Evolutionary conservation across 2,888 invertebrate species (phyloP).

Genomic region (Rhamnusium bicolor): DNA sequence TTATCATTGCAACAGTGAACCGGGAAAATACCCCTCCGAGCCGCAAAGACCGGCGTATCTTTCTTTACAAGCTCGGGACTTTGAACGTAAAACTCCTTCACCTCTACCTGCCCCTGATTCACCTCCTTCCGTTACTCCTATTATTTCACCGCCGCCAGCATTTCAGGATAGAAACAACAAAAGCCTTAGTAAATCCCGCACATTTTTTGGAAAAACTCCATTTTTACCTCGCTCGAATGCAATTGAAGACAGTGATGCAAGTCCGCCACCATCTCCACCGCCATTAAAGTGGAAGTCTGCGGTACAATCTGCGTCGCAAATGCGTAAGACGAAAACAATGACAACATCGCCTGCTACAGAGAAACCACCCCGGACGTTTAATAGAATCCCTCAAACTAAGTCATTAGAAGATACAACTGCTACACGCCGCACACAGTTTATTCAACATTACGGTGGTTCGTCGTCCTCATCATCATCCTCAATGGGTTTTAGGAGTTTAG

Average conservation of each 20-base stretch:
- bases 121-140: slow-evolving; percentile 78
- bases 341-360: slow-evolving; percentile 48
- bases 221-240: slow-evolving; percentile 74
- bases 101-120: slow-evolving; percentile 73
- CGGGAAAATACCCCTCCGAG: slow-evolving; percentile 47
- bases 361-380: slow-evolving; percentile 49
- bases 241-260: slow-evolving; percentile 73
- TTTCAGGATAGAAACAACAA: slow-evolving; percentile 75
- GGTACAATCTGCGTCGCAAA: slow-evolving; percentile 57
- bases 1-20: slow-evolving; percentile 72
- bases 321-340: slow-evolving; percentile 58
- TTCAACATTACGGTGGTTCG: slow-evolving; percentile 73
- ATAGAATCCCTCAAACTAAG: slow-evolving; percentile 72
- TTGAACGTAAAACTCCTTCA: slow-evolving; percentile 65
- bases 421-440: slow-evolving; percentile 75
- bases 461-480: slow-evolving; percentile 75
- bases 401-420: slow-evolving; percentile 74
- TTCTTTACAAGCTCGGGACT: slow-evolving; percentile 65
- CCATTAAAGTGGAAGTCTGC: slow-evolving; percentile 63
- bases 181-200: slow-evolving; percentile 58
- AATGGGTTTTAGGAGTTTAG: slow-evolving; percentile 78
- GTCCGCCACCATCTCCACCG: slow-evolving; percentile 73
- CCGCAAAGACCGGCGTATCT: slow-evolving; percentile 66
- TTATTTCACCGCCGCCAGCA: slow-evolving; percentile 81
- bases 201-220: slow-evolving; percentile 72